A percentile compares a stretch with the other conserved stretches of the same genome.
phyloP scores from a whole-genome alignment of 2,888 invertebrate genomes.

The Euproctis similis region DNA sequence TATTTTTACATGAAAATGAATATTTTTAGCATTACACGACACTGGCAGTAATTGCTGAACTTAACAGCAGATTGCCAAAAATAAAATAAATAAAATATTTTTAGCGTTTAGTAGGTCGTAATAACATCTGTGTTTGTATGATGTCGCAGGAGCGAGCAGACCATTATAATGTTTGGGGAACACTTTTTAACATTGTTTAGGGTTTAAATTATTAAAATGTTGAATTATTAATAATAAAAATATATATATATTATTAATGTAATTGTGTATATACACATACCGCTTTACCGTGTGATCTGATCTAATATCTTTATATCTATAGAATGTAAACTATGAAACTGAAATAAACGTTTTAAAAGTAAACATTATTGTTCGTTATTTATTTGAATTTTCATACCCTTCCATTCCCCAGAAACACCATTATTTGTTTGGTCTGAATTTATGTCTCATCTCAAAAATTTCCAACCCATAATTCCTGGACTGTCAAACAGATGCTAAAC shows the following conservation, averaged over 20 bases:
- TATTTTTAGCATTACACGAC: constrained; percentile 47
- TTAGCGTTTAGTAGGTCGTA: constrained; percentile 43
- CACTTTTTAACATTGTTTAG: constrained; percentile 68
- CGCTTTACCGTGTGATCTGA: constrained; percentile 75
- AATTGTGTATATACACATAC: constrained; percentile 60
- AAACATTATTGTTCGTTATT: constrained; percentile 53
- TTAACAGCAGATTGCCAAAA: too few relatives aligned
- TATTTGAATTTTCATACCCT: constrained; percentile 32
- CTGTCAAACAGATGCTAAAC: too few relatives aligned
- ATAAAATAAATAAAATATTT: constrained; percentile 33
- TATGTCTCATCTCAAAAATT: too few relatives aligned
- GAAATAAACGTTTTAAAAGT: constrained; percentile 68
- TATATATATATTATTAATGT: too few relatives aligned
- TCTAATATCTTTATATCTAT: constrained; percentile 66
- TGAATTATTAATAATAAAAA: constrained; percentile 64
- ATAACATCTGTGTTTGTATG: constrained; percentile 56
- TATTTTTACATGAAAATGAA: constrained; percentile 60
- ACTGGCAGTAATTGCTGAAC: too few relatives aligned
- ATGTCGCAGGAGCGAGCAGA: constrained; percentile 38
- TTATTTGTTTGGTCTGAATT: too few relatives aligned
- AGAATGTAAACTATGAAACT: constrained; percentile 71
- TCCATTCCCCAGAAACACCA: too few relatives aligned
- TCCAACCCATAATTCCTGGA: too few relatives aligned
- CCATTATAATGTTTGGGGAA: constrained; percentile 58
- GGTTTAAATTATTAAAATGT: constrained; percentile 69